Evolutionary conservation across 2,888 invertebrate species (phyloP).

Genomic region (Euplagia quadripunctaria): DNA sequence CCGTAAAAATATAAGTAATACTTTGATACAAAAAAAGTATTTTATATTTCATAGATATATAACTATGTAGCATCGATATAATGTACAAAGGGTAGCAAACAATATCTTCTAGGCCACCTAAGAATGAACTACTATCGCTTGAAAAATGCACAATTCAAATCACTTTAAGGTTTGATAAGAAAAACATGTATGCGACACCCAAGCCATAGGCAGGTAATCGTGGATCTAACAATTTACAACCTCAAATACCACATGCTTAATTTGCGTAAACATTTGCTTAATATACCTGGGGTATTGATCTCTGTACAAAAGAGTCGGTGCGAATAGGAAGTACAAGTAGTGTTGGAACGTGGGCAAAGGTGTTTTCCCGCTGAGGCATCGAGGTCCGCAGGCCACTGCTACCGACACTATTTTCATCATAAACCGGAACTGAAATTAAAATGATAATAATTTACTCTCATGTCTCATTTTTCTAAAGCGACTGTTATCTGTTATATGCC

Average conservation of each 20-base stretch:
- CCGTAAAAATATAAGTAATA: no score
- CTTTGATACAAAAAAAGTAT: no score
- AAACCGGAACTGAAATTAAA: slow-evolving; percentile 88
- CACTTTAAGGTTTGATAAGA: no score
- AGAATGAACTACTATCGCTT: not conserved
- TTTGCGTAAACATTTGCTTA: no score
- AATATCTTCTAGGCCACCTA: not conserved
- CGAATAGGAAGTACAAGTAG: slow-evolving; percentile 95
- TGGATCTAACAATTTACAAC: no score
- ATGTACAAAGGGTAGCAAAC: not conserved
- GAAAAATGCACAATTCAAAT: not conserved
- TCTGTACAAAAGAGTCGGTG: slow-evolving; percentile 94
- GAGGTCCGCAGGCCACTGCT: slow-evolving; percentile 90
- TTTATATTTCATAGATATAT: not conserved
- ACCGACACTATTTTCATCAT: slow-evolving; percentile 96
- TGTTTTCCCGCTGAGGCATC: slow-evolving; percentile 81
- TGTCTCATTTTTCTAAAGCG: no score
- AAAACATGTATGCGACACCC: not conserved
- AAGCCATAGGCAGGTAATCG: no score
- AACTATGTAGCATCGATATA: not conserved
- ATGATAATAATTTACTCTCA: no score
- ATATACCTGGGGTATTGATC: slow-evolving; percentile 94
- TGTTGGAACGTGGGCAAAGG: slow-evolving; percentile 90
- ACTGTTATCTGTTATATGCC: no score
- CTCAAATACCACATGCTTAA: no score